Base-by-base conservation (phyloP, 2,113 vertebrate species). In the Pelecanus crispus region DNA sequence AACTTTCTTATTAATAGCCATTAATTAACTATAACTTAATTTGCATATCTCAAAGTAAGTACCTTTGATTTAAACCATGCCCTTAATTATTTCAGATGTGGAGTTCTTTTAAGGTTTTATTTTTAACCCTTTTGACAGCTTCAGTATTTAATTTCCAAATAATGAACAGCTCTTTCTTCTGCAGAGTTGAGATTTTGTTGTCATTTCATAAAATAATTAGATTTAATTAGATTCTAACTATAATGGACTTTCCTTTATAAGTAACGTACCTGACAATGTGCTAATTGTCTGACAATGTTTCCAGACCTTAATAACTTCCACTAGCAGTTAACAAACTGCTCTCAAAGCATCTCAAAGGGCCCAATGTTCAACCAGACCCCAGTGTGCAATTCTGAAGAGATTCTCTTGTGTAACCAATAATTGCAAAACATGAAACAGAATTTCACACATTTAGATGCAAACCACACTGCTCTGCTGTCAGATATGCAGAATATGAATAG, bases 101-200 rank as follows among this genome's bases (percentile, higher is more conserved):
- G 15, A 71, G 22, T 44, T 55, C 9, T 70, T 67, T 32, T 59
- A 63, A 56, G 25, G n/a, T 68, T 78, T 74, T 81, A 11, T 79
- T 88, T 89, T 94, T 94, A 96, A 94, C 65, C 53, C 44, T 87
- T 96, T 75, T 89, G 45, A 68, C 31, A 92, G 45, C 19, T 75
- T 49, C 10, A 52, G 4, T 49, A n/a, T 68, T 91, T 80, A 79
- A 79, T 56, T 75, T 42, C 36, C 13, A 81, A 74, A 61, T 61
- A 65, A 65, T 70, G 49, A 95, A 58, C 17, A 92, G 7, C 3
- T 4, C 31, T 92, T 66, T 90, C 45, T 66, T 92, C 65, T 66
- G 53, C 34, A n/a, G 49, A 61, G 8, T 36, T 89, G 49, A 75
- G 42, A 55, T 63, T 82, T 93, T 95, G 29, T 72, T 89, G 62